These are phyloP conservation scores for Aldrovandia affinis DNA, from an alignment of 2,797 vertebrate genomes.

Conservation along the genomic window DNA sequence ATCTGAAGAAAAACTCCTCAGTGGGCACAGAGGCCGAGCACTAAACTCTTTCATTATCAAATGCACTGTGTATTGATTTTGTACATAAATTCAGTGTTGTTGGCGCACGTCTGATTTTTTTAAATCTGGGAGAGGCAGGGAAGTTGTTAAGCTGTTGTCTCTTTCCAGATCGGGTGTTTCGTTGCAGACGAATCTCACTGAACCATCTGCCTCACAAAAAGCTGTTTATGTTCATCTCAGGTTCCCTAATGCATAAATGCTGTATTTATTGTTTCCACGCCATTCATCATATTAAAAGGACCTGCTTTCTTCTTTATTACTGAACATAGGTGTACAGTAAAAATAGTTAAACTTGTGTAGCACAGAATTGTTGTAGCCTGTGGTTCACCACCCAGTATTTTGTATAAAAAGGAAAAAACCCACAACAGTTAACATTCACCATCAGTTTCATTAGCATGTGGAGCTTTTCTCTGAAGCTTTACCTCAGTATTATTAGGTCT, in stretches of 20 bases:
- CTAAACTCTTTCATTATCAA: slow-evolving; percentile 23
- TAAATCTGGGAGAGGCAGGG: neutral
- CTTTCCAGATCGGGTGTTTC: too few relatives aligned
- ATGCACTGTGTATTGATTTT: slow-evolving; percentile 4
- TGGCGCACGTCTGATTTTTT: neutral
- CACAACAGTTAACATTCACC: neutral
- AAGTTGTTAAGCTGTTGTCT: neutral
- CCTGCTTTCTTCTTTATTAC: too few relatives aligned
- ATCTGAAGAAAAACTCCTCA: neutral
- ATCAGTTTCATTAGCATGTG: neutral
- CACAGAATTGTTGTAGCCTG: too few relatives aligned
- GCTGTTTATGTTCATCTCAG: too few relatives aligned
- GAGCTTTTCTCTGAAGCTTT: neutral
- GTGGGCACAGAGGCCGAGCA: neutral
- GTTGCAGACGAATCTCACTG: too few relatives aligned
- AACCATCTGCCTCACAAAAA: too few relatives aligned
- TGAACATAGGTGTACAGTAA: too few relatives aligned
- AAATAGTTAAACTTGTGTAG: too few relatives aligned
- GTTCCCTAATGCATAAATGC: too few relatives aligned
- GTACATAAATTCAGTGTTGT: neutral
- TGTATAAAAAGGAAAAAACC: neutral
- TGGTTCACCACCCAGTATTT: too few relatives aligned
- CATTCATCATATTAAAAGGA: too few relatives aligned
- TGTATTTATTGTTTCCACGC: too few relatives aligned
- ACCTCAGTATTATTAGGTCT: neutral